Evolutionary conservation across 2,888 invertebrate genomes (phyloP), one percentile per base, ranked within the genome.

Genomic region (Drymonia ruficornis): DNA sequence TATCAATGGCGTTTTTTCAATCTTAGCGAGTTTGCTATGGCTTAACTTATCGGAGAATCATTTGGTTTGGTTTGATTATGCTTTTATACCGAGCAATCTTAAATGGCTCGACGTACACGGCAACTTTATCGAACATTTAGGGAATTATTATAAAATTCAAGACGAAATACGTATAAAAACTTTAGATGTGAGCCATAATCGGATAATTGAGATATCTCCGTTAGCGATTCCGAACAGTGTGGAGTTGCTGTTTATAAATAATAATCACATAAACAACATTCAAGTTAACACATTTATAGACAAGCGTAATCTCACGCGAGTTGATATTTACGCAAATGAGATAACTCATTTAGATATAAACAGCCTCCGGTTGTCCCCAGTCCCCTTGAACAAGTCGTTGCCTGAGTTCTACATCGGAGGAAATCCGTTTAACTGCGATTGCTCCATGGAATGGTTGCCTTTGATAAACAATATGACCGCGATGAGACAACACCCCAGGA

Each of bases 361-460:
- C 80, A 95, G 97, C 63, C 93, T 98, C 74, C 94, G 97, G 61
- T 94, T 97, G 72, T 95, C 96, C 46, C 95, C 96, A 36, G 95
- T 96, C 63, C 95, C 96, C 47, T 93, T 94, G 54, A 96, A 96
- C 77, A 95, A 96, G 78, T 94, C 95, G 15, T 92, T 97, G 67
- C 97, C 98, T 7, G 97, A 98, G 88, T 97, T 98, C 89, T 98
- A 97, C 85, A 94, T 98, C 74, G 98, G 97, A 69, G 97, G 97
- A 69, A 99, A 99, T 93, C 98, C 98, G 60, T 97, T 98, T 90
- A 95, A 96, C 81, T 99, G 98, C 89, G 98, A 98, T 89, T 98
- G 99, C 87, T 96, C 96, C 50, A 97, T 98, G 97, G 98, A 98
- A 85, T 99, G 98, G 98, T 87, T 98, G 78, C 97, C 97, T 78